A percentile compares a stretch with the other conserved stretches of the same genome.
Conservation (phyloP, 2,113 vertebrate species). For the Sorex araneus region DNA sequence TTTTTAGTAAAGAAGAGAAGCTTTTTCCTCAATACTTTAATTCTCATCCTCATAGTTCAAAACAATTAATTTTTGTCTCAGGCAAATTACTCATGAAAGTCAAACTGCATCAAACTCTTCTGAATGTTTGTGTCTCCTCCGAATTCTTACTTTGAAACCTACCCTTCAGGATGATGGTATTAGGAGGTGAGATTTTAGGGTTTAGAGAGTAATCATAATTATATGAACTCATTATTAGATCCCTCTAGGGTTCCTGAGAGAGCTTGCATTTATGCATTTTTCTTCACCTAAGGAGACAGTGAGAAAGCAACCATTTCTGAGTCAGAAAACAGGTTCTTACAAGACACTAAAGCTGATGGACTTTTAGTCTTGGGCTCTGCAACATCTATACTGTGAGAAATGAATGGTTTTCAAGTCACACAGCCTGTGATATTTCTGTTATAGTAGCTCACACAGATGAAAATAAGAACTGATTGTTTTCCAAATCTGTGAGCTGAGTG, state of each 20-base stretch:
- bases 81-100: not conserved
- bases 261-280: not conserved
- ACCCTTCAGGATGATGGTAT: too few species aligned
- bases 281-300: not conserved
- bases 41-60: too few species aligned
- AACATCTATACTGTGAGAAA: not conserved
- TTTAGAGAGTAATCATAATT: too few species aligned
- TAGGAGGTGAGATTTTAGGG: too few species aligned
- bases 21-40: too few species aligned
- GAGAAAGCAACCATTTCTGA: too few species aligned
- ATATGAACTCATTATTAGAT: too few species aligned
- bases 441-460: not conserved
- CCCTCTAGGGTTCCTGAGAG: too few species aligned
- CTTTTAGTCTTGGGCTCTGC: not conserved
- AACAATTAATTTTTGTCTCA: not conserved
- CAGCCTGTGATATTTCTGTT: not conserved
- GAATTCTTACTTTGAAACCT: too few species aligned
- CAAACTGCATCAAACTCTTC: not conserved
- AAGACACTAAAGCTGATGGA: not conserved
- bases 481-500: not conserved
- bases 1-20: too few species aligned
- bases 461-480: conserved; percentile 28
- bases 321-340: too few species aligned
- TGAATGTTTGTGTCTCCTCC: too few species aligned
- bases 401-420: not conserved